phyloP scores from a whole-genome alignment of 2,113 vertebrate species.

The Uria lomvia region DNA sequence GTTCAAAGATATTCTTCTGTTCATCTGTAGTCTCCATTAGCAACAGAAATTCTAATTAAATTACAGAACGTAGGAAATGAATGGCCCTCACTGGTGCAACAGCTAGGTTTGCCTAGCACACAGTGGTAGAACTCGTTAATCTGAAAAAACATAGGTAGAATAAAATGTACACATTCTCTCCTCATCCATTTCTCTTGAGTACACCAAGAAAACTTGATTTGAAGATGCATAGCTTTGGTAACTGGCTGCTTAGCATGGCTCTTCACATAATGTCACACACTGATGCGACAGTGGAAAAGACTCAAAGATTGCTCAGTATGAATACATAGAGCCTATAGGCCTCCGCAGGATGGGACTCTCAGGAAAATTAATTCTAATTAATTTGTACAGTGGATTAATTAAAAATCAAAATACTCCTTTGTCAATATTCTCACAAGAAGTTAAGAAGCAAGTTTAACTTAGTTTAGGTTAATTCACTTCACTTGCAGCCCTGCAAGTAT shows the following conservation, averaged over 20 bases:
- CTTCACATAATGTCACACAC: background rate
- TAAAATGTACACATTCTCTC: background rate
- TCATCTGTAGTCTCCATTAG: background rate
- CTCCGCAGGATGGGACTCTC: background rate
- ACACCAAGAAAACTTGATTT: background rate
- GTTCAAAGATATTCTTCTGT: background rate
- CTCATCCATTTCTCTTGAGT: background rate
- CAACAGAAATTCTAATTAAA: conserved; percentile 1
- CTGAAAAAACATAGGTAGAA: background rate
- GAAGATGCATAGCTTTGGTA: conserved; percentile 11
- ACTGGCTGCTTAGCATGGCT: background rate
- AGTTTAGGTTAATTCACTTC: conserved; percentile 18
- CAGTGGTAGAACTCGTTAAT: background rate
- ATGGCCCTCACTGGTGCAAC: background rate
- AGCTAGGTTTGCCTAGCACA: background rate
- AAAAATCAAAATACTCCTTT: conserved; percentile 26
- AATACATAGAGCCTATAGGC: background rate
- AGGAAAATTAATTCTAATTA: conserved; percentile 18
- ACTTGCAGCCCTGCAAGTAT: background rate
- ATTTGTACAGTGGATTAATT: background rate
- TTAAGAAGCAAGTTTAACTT: background rate
- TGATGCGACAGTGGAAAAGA: background rate
- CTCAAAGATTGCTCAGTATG: background rate
- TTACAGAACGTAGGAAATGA: background rate
- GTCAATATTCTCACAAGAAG: conserved; percentile 14